Base-by-base conservation (phyloP, 2,888 invertebrate genomes). In the Harpalus rufipes region DNA sequence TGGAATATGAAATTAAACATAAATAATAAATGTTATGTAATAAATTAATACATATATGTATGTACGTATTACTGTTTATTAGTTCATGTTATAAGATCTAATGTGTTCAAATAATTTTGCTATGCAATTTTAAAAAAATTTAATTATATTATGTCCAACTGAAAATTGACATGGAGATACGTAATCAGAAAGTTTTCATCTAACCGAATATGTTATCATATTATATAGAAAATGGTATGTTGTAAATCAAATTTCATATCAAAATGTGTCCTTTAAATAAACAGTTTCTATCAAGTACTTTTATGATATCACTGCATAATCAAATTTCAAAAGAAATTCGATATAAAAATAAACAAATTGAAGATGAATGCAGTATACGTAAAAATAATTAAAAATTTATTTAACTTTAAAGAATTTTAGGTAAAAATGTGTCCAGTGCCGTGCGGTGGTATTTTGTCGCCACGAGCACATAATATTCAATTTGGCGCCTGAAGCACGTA, bases 11-110 rank as follows among this genome's bases (percentile, higher is more conserved):
- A 51, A 2, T 51, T 5, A 51, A 51, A 51, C 44, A 51, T 51
- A 51, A 51, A 51, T 51, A 51, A 51, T 51, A 51, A 51, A 51
- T 51, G 44, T 51, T 12, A 51, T 51, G 44, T 51, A 51, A 51
- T 12, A 32, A 21, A 32, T 32, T 51, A 51, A 51, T 51, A 51
- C 44, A 32, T 32, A 32, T 32, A 32, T 51, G 12, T 51, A 51
- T 51, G 10, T 51, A 51, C 12, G 44, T 51, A 51, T 51, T 51
- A 51, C 44, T 51, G 44, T 51, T 51, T 51, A 51, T 51, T 51
- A 51, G 5, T 51, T 51, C 0, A 51, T 51, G 44, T 51, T 51
- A 51, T 51, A 51, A 51, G 5, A 51, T 51, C 44, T 51, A 51
- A 51, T 51, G 44, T 51, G 44, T 51, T 51, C 44, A 51, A 12